phyloP scores from a whole-genome alignment of 2,888 invertebrate species.

The Nysson spinosus region DNA sequence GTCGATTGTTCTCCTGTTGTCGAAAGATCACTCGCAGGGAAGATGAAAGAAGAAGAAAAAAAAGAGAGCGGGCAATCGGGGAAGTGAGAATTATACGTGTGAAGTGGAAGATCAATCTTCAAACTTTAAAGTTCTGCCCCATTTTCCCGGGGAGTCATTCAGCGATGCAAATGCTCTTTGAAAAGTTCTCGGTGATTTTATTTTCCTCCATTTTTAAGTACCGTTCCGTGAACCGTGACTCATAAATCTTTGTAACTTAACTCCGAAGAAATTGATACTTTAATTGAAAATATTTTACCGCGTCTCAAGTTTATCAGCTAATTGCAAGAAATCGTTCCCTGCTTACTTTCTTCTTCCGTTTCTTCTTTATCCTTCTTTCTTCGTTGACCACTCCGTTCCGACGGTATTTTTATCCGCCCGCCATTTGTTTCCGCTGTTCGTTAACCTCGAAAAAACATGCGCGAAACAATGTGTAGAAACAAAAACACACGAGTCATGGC shows the following conservation, averaged over 20 bases:
- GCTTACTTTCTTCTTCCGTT: no score
- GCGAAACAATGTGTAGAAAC: neutral
- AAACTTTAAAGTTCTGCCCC: neutral
- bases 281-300: no score
- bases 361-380: no score
- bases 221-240: no score
- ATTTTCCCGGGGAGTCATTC: neutral
- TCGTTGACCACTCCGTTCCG: constrained; percentile 4
- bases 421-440: constrained; percentile 41
- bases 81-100: neutral
- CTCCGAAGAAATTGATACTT: no score
- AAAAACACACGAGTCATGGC: neutral
- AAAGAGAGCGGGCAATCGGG: neutral
- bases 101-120: neutral
- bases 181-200: no score
- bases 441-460: constrained; percentile 23
- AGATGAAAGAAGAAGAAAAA: neutral
- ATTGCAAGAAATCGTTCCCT: no score
- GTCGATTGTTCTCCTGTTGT: neutral
- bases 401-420: constrained; percentile 28
- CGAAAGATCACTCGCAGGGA: neutral
- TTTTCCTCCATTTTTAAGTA: no score
- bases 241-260: no score
- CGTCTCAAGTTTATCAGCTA: no score
- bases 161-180: neutral